These are phyloP conservation scores for Anagyrus pseudococci DNA, from an alignment of 2,888 invertebrate genomes.

Conservation along the genomic window DNA sequence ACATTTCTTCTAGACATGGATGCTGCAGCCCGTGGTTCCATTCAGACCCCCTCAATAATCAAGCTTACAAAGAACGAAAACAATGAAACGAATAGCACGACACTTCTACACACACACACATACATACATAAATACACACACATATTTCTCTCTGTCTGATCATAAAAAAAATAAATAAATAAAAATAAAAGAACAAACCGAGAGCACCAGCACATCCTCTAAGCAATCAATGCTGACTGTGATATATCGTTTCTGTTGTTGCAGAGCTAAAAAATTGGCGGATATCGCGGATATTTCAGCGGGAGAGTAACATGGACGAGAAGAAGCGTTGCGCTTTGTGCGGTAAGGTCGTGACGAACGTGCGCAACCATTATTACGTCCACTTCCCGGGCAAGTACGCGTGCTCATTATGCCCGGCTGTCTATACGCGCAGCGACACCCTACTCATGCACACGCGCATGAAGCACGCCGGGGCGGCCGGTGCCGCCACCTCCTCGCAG, in stretches of 20 bases:
- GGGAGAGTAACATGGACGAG: slow-evolving; percentile 67
- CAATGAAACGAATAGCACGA: too few relatives aligned
- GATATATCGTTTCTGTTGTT: slow-evolving; percentile 56
- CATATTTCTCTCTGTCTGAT: slow-evolving; percentile 1
- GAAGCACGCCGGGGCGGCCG: too few relatives aligned
- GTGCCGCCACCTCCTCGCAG: too few relatives aligned
- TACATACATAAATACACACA: too few relatives aligned
- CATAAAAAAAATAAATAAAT: slow-evolving; percentile 42
- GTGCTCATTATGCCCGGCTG: slow-evolving; percentile 67
- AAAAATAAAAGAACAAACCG: slow-evolving; percentile 4
- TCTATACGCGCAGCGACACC: slow-evolving; percentile 68
- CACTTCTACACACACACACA: too few relatives aligned
- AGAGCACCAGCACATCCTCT: slow-evolving; percentile 20
- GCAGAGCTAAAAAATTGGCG: slow-evolving; percentile 67
- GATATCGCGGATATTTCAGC: slow-evolving; percentile 69
- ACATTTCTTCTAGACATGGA: too few relatives aligned
- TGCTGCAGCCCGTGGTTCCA: too few relatives aligned
- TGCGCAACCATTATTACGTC: slow-evolving; percentile 69
- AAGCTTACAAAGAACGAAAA: too few relatives aligned
- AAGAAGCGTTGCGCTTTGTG: slow-evolving; percentile 67
- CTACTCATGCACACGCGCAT: slow-evolving; percentile 67
- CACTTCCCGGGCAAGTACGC: slow-evolving; percentile 69
- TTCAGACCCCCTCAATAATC: too few relatives aligned
- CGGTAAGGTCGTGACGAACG: slow-evolving; percentile 70
- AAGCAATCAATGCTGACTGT: slow-evolving; percentile 34